These are phyloP conservation scores for Cremastinae sp. DNA, from an alignment of 2,888 invertebrate species.

Conservation along the genomic window DNA sequence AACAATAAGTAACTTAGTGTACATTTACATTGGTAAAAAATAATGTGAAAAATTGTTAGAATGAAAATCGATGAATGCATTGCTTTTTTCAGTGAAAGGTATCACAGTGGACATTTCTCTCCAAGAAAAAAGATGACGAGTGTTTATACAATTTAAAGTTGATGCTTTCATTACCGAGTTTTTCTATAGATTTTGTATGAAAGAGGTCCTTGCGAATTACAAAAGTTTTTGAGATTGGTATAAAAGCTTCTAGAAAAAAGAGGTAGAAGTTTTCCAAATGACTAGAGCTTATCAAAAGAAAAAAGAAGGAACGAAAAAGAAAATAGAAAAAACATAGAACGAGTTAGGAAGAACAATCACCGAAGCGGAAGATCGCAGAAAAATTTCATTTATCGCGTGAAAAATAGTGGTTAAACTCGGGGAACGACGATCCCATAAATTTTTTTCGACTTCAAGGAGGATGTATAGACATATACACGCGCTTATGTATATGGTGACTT, in stretches of 20 bases:
- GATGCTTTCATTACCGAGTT: background rate
- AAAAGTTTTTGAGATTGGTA: conserved; percentile 23
- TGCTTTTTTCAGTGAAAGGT: no score
- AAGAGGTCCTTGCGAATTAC: conserved; percentile 21
- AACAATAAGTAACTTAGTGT: no score
- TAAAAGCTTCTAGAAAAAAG: conserved; percentile 8
- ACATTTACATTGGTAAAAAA: no score
- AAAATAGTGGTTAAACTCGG: conserved; percentile 74
- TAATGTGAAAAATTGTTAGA: no score
- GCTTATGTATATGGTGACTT: background rate
- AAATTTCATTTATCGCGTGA: conserved; percentile 78
- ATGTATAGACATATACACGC: conserved; percentile 1
- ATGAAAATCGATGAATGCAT: no score
- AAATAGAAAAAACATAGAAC: background rate
- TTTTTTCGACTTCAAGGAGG: conserved; percentile 57
- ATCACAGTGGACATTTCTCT: no score
- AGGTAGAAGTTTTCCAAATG: conserved; percentile 45
- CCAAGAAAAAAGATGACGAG: no score
- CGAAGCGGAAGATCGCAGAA: conserved; percentile 63
- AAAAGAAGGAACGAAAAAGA: background rate
- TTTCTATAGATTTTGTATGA: background rate
- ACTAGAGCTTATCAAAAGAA: conserved; percentile 23
- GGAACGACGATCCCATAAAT: conserved; percentile 66
- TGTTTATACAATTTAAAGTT: no score
- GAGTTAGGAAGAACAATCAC: conserved; percentile 16